These are phyloP conservation scores for Megathymus violae DNA, from an alignment of 1,140 invertebrate genomes.

Conservation along the genomic window DNA sequence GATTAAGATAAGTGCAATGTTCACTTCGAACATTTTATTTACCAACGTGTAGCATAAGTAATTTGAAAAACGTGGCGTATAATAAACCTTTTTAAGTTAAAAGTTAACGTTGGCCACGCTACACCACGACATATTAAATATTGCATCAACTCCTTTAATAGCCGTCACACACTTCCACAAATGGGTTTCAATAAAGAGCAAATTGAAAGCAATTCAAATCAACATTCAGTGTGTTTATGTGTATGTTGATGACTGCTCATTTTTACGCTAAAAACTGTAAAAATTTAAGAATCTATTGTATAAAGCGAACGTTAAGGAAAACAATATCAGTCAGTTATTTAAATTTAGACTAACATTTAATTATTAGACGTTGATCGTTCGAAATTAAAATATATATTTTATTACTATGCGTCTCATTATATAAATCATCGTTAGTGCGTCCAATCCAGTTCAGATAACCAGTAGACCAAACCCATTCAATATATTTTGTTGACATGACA, in stretches of 20 bases:
- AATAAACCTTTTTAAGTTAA: conserved; percentile 48
- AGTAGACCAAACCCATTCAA: no score
- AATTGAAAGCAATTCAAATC: conserved; percentile 45
- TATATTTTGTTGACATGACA: no score
- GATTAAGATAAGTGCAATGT: conserved; percentile 15
- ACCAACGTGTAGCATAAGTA: conserved; percentile 12
- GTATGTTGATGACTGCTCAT: conserved; percentile 5
- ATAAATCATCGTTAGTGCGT: no score
- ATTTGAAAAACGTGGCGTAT: conserved; percentile 31
- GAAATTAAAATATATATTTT: no score
- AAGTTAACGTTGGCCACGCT: conserved; percentile 48
- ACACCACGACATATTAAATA: conserved; percentile 55
- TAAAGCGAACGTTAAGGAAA: no score
- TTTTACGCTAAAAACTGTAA: background rate
- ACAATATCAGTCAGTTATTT: background rate
- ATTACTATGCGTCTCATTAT: no score
- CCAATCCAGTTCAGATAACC: no score
- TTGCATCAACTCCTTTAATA: conserved; percentile 45
- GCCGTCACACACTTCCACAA: conserved; percentile 45
- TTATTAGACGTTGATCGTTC: no score
- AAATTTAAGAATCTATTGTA: no score
- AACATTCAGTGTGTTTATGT: conserved; percentile 12
- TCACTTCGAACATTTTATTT: conserved; percentile 6
- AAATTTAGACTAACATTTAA: conserved; percentile 41
- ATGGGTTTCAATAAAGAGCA: conserved; percentile 42